Evolutionary conservation across 2,113 vertebrate species (phyloP), one percentile per base, ranked within the genome.

Genomic region (Chitala chitala): DNA sequence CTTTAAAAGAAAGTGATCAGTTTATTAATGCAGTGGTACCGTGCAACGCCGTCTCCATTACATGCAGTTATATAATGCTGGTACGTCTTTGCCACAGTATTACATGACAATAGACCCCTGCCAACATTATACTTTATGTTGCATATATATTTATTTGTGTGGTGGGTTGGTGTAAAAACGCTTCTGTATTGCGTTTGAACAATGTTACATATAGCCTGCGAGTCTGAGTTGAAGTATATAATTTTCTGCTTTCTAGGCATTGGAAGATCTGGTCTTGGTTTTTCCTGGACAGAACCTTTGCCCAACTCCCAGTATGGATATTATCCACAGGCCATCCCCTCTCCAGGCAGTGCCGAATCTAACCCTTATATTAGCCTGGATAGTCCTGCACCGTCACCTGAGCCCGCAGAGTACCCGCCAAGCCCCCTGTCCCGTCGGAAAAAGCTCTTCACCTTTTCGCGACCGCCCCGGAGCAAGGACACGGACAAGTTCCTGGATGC

Each of bases 291-390:
- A 64, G 93, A 95, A 59, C 88, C 85, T 0, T 88, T 92, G 59
- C 85, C 90, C 1, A 84, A 87, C 1, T 89, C 92, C n/a, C 90
- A 92, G 71, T 95, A 93, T 63, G 86, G 86, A 72, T 79, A 86
- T 66, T 94, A 93, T 73, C 90, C 86, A 31, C 91, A 88, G 17
- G 82, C 81, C 22, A 79, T 86, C 69, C 87, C 89, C 5, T 94
- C 93, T 9, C 94, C 93, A 22, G 93, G 90, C 92, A 98, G 96
- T 75, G 89, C 92, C 0, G 97, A 99, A 69, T 98, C 95, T 73
- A 98, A 98, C 84, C 96, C 96, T 1, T 99, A 99, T 0, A 93
- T 97, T 74, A 96, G 95, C 88, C 87, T 99, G 63, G 97, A 99
- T 85, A 97, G 95, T 86, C 92, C 94, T 0, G 91, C 91, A 0